A percentile compares a stretch with the other conserved stretches of the same genome.
Conservation (phyloP, 2,113 vertebrate species). For the Acinonyx jubatus region DNA sequence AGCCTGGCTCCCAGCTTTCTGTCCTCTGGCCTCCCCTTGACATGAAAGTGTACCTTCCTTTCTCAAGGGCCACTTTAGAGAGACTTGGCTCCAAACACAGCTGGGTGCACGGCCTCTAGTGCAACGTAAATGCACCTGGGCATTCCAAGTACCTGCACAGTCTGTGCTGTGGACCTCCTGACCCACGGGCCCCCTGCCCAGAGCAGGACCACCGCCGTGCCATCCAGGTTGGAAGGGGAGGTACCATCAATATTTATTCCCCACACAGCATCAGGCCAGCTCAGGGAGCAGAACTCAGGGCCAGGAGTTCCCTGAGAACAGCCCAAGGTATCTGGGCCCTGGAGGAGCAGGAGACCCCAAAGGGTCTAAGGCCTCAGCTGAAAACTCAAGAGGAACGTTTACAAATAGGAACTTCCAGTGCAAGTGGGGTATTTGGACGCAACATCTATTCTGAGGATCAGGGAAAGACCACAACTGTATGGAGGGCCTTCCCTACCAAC, state of each 20-base stretch:
- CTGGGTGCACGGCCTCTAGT: not conserved
- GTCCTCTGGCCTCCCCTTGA: not conserved
- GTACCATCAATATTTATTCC: not conserved
- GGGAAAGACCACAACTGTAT: not conserved
- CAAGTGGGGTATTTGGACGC: not conserved
- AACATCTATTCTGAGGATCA: not conserved
- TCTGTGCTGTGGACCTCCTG: not conserved
- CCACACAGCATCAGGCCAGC: rapidly evolving
- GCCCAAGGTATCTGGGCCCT: not conserved
- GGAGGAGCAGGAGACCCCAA: not conserved
- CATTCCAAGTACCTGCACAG: not conserved
- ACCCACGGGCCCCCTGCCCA: not conserved
- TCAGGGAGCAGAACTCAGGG: not conserved
- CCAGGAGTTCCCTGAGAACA: not conserved
- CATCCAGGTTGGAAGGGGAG: not conserved
- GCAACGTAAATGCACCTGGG: conserved; percentile 57
- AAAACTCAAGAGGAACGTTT: not conserved
- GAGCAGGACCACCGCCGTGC: rapidly evolving
- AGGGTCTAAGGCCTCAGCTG: not conserved
- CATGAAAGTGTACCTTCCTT: not conserved
- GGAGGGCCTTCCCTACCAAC: not conserved
- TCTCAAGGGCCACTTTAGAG: conserved; percentile 51
- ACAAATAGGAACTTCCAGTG: not conserved
- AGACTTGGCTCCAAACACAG: conserved; percentile 62
- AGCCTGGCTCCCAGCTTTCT: not conserved